Percentiles rank a stretch among this genome's conserved stretches.
Conservation (phyloP, 2,797 vertebrate genomes). For the Sternarchorhynchus goeldii region DNA sequence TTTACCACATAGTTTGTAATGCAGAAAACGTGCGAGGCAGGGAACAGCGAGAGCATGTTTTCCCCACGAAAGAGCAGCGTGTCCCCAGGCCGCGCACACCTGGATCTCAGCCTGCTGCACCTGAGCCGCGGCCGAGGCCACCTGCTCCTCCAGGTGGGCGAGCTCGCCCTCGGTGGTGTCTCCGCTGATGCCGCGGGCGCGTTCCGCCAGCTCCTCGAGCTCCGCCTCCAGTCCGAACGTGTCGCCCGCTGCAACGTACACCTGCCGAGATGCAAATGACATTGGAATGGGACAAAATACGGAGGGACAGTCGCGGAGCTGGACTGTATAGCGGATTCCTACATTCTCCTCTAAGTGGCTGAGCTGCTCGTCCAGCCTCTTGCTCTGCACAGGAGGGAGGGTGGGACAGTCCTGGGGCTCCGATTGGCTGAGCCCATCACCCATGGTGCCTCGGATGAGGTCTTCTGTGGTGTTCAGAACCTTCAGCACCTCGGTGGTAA, state of each 20-base stretch:
- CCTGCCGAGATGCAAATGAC: conserved; percentile 69
- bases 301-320: neutral
- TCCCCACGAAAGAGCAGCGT: neutral
- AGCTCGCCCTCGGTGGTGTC: conserved; percentile 83
- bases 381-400: conserved; percentile 77
- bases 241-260: conserved; percentile 88
- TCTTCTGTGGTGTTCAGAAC: conserved; percentile 96
- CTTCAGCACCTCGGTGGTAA: conserved; percentile 95
- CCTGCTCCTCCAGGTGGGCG: conserved; percentile 90
- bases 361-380: conserved; percentile 88
- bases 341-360: conserved; percentile 93
- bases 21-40: too few relatives aligned
- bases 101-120: conserved; percentile 94
- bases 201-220: conserved; percentile 85
- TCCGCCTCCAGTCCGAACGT: conserved; percentile 90
- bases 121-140: conserved; percentile 90
- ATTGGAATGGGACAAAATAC: neutral
- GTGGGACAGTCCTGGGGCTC: conserved; percentile 57
- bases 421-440: conserved; percentile 50
- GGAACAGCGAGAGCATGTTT: too few relatives aligned
- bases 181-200: conserved; percentile 83
- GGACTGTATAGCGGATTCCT: neutral
- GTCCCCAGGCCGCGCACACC: conserved; percentile 69
- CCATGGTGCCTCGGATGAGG: conserved; percentile 80
- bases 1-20: too few relatives aligned